Percentiles rank a stretch among this genome's conserved stretches.
Conservation (phyloP, 1,140 invertebrate genomes). For the Heliothis subflexa region DNA sequence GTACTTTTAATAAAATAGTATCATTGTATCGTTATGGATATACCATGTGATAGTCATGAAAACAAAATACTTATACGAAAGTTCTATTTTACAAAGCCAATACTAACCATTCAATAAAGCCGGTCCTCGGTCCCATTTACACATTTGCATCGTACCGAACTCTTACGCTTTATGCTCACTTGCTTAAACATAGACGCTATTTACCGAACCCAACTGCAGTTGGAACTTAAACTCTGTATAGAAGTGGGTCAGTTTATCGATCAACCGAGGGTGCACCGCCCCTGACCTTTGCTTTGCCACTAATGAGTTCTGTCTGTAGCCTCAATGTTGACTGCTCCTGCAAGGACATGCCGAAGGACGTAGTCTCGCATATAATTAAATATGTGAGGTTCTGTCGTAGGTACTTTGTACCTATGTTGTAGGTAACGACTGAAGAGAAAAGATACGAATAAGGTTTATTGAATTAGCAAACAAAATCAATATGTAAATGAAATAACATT, state of each 20-base stretch:
- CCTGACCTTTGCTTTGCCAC: neutral
- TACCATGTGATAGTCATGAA: no score
- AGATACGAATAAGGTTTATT: no score
- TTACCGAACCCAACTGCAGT: conserved; percentile 20
- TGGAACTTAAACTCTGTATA: neutral
- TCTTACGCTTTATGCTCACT: neutral
- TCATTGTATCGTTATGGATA: no score
- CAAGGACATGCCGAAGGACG: neutral
- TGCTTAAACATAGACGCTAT: conserved; percentile 1
- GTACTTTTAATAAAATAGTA: no score
- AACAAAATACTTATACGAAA: no score
- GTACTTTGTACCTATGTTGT: neutral
- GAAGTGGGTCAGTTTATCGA: conserved; percentile 35
- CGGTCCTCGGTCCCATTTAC: neutral
- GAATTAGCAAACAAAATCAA: no score
- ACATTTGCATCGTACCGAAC: neutral
- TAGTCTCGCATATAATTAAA: conserved; percentile 9
- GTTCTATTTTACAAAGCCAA: no score
- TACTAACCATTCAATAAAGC: neutral
- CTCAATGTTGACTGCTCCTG: conserved; percentile 6
- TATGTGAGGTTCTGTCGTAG: neutral
- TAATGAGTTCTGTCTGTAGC: conserved; percentile 17
- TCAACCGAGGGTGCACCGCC: neutral
- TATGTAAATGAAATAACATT: no score
- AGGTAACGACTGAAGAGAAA: no score